Percentiles rank a stretch among this genome's conserved stretches.
Conservation (phyloP, 2,888 invertebrate species). For the Ptilodon capucinus region DNA sequence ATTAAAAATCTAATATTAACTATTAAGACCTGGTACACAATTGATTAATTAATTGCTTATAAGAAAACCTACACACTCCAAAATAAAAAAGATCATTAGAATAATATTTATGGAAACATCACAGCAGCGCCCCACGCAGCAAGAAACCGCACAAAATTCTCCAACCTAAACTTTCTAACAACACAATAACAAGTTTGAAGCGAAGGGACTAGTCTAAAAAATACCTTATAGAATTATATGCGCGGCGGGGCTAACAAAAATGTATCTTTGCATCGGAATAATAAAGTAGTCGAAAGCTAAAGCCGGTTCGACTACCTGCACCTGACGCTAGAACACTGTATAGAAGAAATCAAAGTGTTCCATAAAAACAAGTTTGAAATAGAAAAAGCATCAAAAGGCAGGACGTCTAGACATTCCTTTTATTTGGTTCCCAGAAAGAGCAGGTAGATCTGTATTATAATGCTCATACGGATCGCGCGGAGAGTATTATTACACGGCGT, state of each 20-base stretch:
- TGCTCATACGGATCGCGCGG: slow-evolving; percentile 20
- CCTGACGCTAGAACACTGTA: slow-evolving; percentile 67
- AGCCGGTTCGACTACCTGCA: slow-evolving; percentile 67
- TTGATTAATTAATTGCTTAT: not conserved
- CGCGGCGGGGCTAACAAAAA: slow-evolving; percentile 44
- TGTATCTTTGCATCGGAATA: slow-evolving; percentile 50
- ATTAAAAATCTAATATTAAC: not conserved
- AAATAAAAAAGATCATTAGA: not conserved
- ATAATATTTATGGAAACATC: not conserved
- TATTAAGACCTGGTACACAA: not conserved
- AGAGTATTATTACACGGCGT: slow-evolving; percentile 29
- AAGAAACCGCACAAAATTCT: slow-evolving; percentile 6
- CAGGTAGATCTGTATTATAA: slow-evolving; percentile 66
- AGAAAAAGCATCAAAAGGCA: slow-evolving; percentile 73
- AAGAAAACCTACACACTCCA: not conserved
- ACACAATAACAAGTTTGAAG: slow-evolving; percentile 20
- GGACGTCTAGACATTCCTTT: slow-evolving; percentile 77
- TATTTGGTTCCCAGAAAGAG: slow-evolving; percentile 62
- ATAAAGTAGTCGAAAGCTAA: slow-evolving; percentile 57
- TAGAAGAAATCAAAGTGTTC: slow-evolving; percentile 61
- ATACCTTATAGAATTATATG: slow-evolving; percentile 35
- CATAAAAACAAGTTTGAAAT: slow-evolving; percentile 70
- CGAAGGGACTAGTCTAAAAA: slow-evolving; percentile 36
- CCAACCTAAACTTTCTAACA: slow-evolving; percentile 14
- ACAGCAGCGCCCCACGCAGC: not conserved